phyloP scores from a whole-genome alignment of 92 coral and sea anemone genomes.

The Heteractis magnifica region DNA sequence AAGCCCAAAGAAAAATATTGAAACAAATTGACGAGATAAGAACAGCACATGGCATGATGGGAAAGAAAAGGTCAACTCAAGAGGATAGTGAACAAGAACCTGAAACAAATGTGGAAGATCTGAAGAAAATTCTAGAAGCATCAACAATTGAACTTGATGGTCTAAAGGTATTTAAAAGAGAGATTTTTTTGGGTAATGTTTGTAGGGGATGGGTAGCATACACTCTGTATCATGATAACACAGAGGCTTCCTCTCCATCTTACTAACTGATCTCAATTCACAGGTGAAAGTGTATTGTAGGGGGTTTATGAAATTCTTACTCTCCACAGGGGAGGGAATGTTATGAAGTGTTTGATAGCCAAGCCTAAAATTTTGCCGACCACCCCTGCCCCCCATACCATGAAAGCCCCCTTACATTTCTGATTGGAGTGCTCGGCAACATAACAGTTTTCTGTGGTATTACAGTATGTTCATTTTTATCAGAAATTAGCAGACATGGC shows the following conservation, averaged over 20 bases:
- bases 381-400: too few relatives aligned
- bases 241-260: too few relatives aligned
- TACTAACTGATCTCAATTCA: too few relatives aligned
- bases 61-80: not conserved
- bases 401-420: too few relatives aligned
- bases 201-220: too few relatives aligned
- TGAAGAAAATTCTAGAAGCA: conserved; percentile 13
- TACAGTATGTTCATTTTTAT: not conserved
- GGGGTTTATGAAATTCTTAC: too few relatives aligned
- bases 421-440: too few relatives aligned
- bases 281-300: too few relatives aligned
- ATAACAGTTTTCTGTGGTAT: not conserved
- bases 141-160: conserved; percentile 14
- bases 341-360: too few relatives aligned
- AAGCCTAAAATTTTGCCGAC: too few relatives aligned
- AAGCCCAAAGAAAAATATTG: conserved; percentile 69
- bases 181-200: too few relatives aligned
- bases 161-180: conserved; percentile 10
- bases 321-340: too few relatives aligned
- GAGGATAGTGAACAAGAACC: not conserved
- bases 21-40: conserved; percentile 36
- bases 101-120: not conserved
- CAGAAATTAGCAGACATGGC: conserved; percentile 43
- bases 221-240: not conserved
- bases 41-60: not conserved